Evolutionary conservation across 2,888 invertebrate genomes (phyloP).

Genomic region (Lochmaea crataegi): DNA sequence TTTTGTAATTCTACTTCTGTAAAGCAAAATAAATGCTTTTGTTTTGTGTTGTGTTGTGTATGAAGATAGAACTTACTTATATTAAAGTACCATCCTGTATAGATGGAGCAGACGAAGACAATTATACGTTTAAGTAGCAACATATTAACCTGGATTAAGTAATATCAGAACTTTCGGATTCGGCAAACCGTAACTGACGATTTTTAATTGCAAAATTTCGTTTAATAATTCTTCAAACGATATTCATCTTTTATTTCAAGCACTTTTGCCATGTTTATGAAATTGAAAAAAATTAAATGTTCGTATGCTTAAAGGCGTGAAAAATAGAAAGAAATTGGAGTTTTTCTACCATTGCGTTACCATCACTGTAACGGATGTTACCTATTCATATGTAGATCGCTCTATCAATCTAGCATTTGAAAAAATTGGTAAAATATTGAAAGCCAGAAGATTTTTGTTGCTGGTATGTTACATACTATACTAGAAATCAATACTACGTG

Average conservation of each 20-base stretch:
- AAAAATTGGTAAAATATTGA: no score
- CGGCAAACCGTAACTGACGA: constrained; percentile 54
- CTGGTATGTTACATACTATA: no score
- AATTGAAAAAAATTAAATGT: constrained; percentile 31
- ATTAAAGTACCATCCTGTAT: not conserved
- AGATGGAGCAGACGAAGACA: constrained; percentile 27
- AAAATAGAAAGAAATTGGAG: constrained; percentile 13
- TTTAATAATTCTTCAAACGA: constrained; percentile 50
- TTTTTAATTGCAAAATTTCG: constrained; percentile 56
- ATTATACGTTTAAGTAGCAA: constrained; percentile 39
- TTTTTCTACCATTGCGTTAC: no score
- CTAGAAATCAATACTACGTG: no score
- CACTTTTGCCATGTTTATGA: constrained; percentile 38
- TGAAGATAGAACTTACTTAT: not conserved
- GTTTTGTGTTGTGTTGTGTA: not conserved
- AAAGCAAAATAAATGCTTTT: no score
- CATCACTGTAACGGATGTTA: no score
- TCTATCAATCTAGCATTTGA: no score
- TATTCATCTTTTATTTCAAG: constrained; percentile 49
- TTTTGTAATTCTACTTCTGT: no score
- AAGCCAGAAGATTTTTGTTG: no score
- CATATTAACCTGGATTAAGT: constrained; percentile 64
- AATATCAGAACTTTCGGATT: constrained; percentile 60
- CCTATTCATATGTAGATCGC: no score
- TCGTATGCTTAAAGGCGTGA: constrained; percentile 11